Conservation (phyloP, 2,797 vertebrate genomes). For the Huso huso region DNA sequence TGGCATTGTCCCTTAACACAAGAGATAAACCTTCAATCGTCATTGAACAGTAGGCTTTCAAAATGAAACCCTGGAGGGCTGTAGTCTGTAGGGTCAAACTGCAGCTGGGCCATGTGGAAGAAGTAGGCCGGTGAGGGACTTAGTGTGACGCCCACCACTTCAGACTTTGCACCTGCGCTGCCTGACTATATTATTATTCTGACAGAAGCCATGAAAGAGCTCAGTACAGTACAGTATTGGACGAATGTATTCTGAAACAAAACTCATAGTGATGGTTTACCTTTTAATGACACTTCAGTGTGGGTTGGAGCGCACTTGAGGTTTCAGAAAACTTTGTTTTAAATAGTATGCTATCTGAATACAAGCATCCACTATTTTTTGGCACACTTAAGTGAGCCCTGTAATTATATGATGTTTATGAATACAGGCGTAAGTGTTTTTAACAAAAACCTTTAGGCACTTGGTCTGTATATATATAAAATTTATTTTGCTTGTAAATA, state of each 20-base stretch:
- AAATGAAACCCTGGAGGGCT: background rate
- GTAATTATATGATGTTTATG: no score
- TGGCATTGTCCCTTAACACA: background rate
- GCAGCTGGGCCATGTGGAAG: slow-evolving; percentile 2
- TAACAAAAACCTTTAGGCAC: no score
- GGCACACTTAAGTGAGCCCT: background rate
- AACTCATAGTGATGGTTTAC: no score
- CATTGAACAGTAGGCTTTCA: slow-evolving; percentile 1
- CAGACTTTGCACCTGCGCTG: background rate
- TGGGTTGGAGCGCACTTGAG: background rate
- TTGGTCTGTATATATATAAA: no score
- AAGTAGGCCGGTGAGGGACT: background rate
- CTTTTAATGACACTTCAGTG: no score
- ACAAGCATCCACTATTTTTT: background rate
- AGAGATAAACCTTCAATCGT: background rate
- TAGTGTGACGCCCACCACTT: background rate
- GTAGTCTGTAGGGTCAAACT: background rate
- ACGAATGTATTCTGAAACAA: no score
- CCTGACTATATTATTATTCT: background rate
- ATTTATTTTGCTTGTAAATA: no score
- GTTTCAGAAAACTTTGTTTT: background rate
- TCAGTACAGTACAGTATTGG: no score
- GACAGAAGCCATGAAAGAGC: no score
- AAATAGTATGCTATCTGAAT: background rate
- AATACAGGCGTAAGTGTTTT: no score